Conservation (phyloP, 2,113 vertebrate genomes). For the Rhodinocichla rosea region DNA sequence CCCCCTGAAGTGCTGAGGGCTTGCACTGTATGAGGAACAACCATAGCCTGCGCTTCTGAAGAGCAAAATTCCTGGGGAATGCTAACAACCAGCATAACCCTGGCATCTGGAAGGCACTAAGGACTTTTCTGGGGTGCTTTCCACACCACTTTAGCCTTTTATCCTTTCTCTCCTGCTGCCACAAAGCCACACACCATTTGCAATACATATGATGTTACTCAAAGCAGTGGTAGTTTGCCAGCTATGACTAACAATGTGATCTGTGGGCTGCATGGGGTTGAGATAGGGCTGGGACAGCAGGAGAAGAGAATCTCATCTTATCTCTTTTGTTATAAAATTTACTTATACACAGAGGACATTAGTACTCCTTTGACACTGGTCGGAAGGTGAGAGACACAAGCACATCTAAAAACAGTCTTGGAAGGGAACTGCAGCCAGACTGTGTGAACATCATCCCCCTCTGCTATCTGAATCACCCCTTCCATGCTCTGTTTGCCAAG, state of each 20-base stretch:
- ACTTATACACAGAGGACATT: background rate
- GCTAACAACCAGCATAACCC: background rate
- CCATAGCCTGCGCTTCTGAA: background rate
- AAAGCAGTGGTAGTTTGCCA: slow-evolving; percentile 12
- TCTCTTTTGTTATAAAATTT: background rate
- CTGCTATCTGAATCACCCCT: background rate
- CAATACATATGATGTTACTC: background rate
- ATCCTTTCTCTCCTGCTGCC: background rate
- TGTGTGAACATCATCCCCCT: background rate
- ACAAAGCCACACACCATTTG: slow-evolving; percentile 22
- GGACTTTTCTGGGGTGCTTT: background rate
- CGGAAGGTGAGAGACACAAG: background rate
- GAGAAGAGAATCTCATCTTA: background rate
- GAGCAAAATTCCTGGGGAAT: background rate
- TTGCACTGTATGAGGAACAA: background rate
- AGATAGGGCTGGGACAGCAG: background rate
- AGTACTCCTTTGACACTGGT: background rate
- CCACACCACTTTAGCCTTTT: background rate
- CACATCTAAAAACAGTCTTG: background rate
- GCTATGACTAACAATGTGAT: background rate
- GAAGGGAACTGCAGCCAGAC: background rate
- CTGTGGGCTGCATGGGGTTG: background rate
- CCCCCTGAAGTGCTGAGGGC: background rate
- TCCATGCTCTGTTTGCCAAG: background rate
- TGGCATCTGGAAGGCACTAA: background rate